phyloP scores from a whole-genome alignment of 2,888 invertebrate genomes.

The Platypus cylindrus region DNA sequence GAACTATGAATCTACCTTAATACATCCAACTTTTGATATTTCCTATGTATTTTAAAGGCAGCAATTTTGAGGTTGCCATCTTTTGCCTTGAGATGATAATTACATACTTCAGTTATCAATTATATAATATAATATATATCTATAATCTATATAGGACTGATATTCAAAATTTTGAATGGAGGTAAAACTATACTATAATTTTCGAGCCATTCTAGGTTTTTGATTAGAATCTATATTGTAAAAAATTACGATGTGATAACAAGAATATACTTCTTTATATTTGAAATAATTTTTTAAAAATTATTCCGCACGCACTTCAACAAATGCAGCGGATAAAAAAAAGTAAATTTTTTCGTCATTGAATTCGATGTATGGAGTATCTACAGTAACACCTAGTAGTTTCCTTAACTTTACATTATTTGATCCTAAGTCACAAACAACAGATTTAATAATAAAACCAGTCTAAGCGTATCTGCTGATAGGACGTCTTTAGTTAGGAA shows the following conservation, averaged over 20 bases:
- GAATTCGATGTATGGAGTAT: conserved; percentile 1
- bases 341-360: conserved; percentile 1
- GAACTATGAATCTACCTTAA: no score
- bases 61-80: no score
- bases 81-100: no score
- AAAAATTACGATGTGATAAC: conserved; percentile 4
- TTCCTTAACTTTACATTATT: conserved; percentile 6
- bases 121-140: no score
- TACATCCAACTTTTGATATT: no score
- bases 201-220: conserved; percentile 4
- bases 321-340: conserved; percentile 2
- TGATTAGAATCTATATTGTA: conserved; percentile 3
- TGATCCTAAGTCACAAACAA: conserved; percentile 5
- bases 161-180: no score
- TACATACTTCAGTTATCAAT: no score
- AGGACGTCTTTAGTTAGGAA: conserved; percentile 2
- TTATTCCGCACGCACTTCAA: conserved; percentile 5
- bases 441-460: conserved; percentile 4
- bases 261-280: conserved; percentile 2
- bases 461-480: conserved; percentile 1
- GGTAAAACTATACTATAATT: conserved; percentile 3
- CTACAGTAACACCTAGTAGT: conserved; percentile 2
- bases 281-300: conserved; percentile 4
- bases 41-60: no score
- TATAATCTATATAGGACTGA: no score